A percentile compares a stretch with the other conserved stretches of the same genome.
Conservation (phyloP, 2,888 invertebrate species). For the Ichneumoninae sp. region DNA sequence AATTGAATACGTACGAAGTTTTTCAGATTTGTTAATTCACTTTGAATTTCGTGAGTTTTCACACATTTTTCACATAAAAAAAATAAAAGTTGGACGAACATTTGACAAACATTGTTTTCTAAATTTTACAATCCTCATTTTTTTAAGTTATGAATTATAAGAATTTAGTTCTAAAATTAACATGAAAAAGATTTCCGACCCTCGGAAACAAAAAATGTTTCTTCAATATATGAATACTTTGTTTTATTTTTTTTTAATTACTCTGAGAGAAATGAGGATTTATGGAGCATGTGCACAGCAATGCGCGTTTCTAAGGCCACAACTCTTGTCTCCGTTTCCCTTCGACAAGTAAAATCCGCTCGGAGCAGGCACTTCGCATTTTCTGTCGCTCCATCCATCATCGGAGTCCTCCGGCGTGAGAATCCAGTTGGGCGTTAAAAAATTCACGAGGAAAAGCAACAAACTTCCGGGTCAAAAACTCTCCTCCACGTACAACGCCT, state of each 20-base stretch:
- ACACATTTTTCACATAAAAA: too few relatives aligned
- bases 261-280: neutral
- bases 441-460: constrained; percentile 41
- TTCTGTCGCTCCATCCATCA: neutral
- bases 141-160: too few relatives aligned
- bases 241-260: too few relatives aligned
- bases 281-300: neutral
- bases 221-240: too few relatives aligned
- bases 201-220: too few relatives aligned
- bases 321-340: constrained; percentile 2
- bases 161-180: neutral
- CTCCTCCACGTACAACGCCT: neutral
- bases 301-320: neutral
- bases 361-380: constrained; percentile 30
- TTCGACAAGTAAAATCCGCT: constrained; percentile 22
- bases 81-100: too few relatives aligned
- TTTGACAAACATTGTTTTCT: too few relatives aligned
- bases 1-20: too few relatives aligned
- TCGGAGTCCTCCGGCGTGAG: neutral
- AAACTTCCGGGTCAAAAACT: neutral
- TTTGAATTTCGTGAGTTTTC: too few relatives aligned
- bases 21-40: too few relatives aligned
- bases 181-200: neutral
- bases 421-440: constrained; percentile 29
- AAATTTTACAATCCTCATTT: too few relatives aligned